Conservation (phyloP, 2,888 invertebrate species). For the Thereva unica region DNA sequence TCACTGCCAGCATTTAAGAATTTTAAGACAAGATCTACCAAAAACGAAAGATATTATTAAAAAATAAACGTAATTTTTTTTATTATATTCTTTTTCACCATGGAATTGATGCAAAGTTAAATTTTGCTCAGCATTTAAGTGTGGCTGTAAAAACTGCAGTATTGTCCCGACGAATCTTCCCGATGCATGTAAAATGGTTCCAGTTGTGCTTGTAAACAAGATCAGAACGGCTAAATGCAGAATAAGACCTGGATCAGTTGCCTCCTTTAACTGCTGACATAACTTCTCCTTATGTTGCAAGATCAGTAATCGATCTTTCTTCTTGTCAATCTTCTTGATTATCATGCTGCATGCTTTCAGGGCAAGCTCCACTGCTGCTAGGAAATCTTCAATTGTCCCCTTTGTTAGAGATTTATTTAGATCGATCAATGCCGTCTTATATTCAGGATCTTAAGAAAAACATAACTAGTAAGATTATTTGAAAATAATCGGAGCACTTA, state of each 20-base stretch:
- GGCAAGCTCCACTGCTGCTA: constrained; percentile 72
- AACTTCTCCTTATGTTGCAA: constrained; percentile 81
- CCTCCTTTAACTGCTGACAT: constrained; percentile 73
- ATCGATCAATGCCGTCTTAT: constrained; percentile 67
- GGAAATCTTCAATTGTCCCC: constrained; percentile 77
- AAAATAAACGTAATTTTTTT: background rate
- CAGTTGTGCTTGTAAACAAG: constrained; percentile 79
- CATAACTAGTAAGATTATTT: background rate
- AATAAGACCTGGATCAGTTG: constrained; percentile 76
- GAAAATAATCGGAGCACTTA: constrained; percentile 39
- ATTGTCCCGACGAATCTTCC: constrained; percentile 89
- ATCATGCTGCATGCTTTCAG: constrained; percentile 76
- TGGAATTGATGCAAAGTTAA: constrained; percentile 72
- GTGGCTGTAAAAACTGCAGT: constrained; percentile 71
- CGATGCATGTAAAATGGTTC: constrained; percentile 86
- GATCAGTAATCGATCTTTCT: constrained; percentile 77
- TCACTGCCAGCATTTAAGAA: constrained; percentile 62
- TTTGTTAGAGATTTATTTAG: constrained; percentile 72
- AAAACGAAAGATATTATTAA: constrained; percentile 12
- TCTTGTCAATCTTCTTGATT: constrained; percentile 87
- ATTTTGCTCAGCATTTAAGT: constrained; percentile 69
- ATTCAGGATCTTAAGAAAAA: constrained; percentile 63
- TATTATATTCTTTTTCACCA: constrained; percentile 63
- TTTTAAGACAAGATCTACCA: constrained; percentile 68
- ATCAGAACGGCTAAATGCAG: constrained; percentile 78